phyloP scores from a whole-genome alignment of 2,888 invertebrate genomes.

The Drosophila cognata region DNA sequence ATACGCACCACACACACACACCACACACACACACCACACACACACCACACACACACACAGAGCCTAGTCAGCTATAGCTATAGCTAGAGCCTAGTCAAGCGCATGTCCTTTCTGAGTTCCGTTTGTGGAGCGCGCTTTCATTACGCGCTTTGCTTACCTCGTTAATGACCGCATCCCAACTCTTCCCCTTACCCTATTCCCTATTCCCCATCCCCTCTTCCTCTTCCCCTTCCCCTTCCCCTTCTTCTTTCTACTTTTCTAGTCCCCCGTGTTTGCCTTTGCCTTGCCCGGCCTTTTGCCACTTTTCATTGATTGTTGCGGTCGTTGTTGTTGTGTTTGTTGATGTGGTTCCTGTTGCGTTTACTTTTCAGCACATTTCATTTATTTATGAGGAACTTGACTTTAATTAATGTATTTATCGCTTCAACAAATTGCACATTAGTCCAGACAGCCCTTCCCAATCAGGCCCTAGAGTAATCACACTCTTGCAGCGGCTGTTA shows the following conservation, averaged over 20 bases:
- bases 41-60: not conserved
- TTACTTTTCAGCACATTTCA: conserved; percentile 63
- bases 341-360: conserved; percentile 19
- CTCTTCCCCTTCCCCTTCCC: too few relatives aligned
- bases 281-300: conserved; percentile 27
- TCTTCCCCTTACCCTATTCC: not conserved
- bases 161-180: conserved; percentile 31
- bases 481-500: not conserved
- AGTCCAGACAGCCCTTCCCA: conserved; percentile 44
- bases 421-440: conserved; percentile 74
- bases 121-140: conserved; percentile 26
- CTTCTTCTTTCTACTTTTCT: not conserved
- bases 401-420: conserved; percentile 81
- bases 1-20: not conserved
- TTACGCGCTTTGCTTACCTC: conserved; percentile 41
- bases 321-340: conserved; percentile 15
- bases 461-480: not conserved
- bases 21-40: not conserved
- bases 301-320: conserved; percentile 28
- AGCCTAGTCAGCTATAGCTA: not conserved
- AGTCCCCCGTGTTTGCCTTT: not conserved
- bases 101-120: conserved; percentile 37
- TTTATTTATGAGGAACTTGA: conserved; percentile 78
- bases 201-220: not conserved
- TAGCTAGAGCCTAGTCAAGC: conserved; percentile 4